Base-by-base conservation (phyloP, 2,888 invertebrate genomes). In the Brachypterus glaber region DNA sequence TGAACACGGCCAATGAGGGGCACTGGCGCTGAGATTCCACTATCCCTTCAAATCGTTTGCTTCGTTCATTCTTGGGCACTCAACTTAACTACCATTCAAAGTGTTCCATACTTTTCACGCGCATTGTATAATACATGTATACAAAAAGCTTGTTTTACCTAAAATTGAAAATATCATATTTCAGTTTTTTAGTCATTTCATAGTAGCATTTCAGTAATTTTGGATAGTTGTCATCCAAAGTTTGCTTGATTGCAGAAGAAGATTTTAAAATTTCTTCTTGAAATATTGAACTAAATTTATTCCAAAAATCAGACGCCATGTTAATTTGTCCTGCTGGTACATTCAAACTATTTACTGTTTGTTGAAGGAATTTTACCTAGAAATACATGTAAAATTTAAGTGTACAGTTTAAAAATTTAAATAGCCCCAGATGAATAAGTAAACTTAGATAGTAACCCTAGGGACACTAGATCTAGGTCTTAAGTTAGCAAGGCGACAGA, bases 201-300 rank as follows among this genome's bases (percentile, higher is more conserved):
- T 80, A 76, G 61, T 82, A 87, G 49, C 82, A 74, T 54, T 85
- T 79, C n/a, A 91, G 66, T 25, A 91, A 69, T 62, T 82, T 87
- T 3, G 90, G 90, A 62, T 81, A 91, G 59, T 91, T 90, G 38
- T 83, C 83, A 65, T 91, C 90, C 39, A 91, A 71, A 38, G 86
- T 82, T 63, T 89, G 88, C 54, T 81, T 83, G 29, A 89, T 74
- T 40, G 70, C 68, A 1, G 65, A 49, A 1, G 73, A 66, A 35
- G 73, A 67, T 50, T 70, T 73, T 30, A 71, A 70, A 16, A 76
- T 62, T 57, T 76, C 74, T 46, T 55, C 65, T 42, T 64, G 60
- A 15, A 75, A 53, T 9, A 68, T 46, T 30, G 65, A 59, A 40
- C 72, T 69, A 0, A 73, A 60, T 17, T 61, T 58, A 17, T 51